These are phyloP conservation scores for Onychomys leucogaster DNA, from an alignment of 2,797 vertebrate species.

Conservation along the genomic window DNA sequence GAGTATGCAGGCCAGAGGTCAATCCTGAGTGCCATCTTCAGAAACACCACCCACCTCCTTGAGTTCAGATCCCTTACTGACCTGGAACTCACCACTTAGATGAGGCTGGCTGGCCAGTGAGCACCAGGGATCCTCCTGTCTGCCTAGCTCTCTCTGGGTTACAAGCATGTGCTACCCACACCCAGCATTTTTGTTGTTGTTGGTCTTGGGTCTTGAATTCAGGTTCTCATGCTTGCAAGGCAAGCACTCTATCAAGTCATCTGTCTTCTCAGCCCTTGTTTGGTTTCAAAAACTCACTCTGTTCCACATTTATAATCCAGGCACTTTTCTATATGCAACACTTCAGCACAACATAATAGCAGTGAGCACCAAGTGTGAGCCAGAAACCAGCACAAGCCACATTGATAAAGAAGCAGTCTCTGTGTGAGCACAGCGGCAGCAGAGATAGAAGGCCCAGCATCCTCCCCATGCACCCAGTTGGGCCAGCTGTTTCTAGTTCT, in stretches of 20 bases:
- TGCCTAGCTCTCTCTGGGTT: background rate
- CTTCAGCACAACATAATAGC: background rate
- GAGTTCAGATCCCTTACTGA: background rate
- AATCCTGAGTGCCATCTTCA: background rate
- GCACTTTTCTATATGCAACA: background rate
- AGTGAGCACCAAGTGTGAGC: background rate
- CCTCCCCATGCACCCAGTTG: background rate
- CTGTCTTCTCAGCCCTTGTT: background rate
- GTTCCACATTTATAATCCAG: background rate
- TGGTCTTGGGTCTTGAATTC: background rate
- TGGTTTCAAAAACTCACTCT: background rate
- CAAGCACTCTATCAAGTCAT: background rate
- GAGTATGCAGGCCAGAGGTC: background rate
- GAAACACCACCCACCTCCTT: background rate
- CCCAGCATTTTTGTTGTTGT: background rate
- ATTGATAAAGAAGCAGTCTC: rapidly evolving
- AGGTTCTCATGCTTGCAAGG: background rate
- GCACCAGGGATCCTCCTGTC: background rate
- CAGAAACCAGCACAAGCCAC: background rate
- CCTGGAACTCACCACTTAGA: background rate
- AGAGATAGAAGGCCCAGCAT: background rate
- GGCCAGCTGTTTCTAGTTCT: background rate
- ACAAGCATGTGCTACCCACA: background rate
- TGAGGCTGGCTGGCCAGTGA: background rate
- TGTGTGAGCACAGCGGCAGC: background rate